Evolutionary conservation across 2,797 vertebrate genomes (phyloP).

Genomic region (Spinibarbus caldwelli): DNA sequence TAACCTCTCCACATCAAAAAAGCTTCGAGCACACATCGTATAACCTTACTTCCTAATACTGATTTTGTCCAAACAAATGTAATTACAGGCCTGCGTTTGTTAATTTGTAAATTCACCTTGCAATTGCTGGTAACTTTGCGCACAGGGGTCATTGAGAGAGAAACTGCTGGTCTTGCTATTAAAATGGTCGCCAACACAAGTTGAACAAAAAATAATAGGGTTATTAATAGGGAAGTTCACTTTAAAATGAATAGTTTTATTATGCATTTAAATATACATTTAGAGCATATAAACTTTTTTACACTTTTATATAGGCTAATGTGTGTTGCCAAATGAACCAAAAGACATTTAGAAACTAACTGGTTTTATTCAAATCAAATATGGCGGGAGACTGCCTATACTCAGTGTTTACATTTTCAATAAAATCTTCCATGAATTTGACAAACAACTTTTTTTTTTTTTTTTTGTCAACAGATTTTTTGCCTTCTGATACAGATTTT

Average conservation of each 20-base stretch:
- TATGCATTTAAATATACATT: not conserved
- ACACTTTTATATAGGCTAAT: not conserved
- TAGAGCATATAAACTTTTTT: not conserved
- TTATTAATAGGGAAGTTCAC: not conserved
- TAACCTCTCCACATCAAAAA: conserved; percentile 54
- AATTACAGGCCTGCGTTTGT: conserved; percentile 47
- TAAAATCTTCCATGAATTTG: not conserved
- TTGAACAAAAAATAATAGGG: not conserved
- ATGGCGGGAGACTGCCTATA: not conserved
- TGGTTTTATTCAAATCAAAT: not conserved
- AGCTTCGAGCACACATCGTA: conserved; percentile 37
- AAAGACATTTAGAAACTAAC: not conserved
- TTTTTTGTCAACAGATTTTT: not conserved
- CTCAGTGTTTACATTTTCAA: not conserved
- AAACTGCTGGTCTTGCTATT: conserved; percentile 10
- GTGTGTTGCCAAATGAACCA: not conserved
- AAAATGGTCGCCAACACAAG: not conserved
- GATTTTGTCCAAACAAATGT: conserved; percentile 59
- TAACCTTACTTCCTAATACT: conserved; percentile 55
- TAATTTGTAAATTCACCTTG: conserved; percentile 59
- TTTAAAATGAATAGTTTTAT: not conserved
- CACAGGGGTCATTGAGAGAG: conserved; percentile 45
- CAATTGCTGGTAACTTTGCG: conserved; percentile 53
- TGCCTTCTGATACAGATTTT: not conserved
- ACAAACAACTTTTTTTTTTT: too few species aligned